phyloP scores from a whole-genome alignment of 2,113 vertebrate species.

The Xenopus laevis region DNA sequence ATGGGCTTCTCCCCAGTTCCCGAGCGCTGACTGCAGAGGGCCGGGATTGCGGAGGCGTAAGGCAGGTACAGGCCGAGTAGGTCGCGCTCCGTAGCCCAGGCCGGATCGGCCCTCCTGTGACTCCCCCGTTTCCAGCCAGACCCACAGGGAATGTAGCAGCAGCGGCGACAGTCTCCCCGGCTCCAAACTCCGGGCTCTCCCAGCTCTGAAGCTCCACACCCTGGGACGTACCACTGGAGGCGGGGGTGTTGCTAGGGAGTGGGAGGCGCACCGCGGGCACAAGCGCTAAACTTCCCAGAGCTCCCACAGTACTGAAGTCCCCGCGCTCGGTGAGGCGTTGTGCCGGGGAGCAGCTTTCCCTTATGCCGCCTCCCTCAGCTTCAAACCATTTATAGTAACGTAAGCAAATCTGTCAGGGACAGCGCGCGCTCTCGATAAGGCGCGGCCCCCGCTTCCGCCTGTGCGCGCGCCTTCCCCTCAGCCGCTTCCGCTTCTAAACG shows the following conservation, averaged over 20 bases:
- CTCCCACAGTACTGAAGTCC: neutral
- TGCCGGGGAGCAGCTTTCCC: neutral
- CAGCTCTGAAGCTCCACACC: slow-evolving; percentile 34
- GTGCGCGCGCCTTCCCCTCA: slow-evolving; percentile 5
- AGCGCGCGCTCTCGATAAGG: slow-evolving; percentile 26
- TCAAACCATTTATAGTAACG: slow-evolving; percentile 79
- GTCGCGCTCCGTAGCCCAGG: too few relatives aligned
- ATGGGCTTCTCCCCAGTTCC: neutral
- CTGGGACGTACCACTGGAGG: slow-evolving; percentile 33
- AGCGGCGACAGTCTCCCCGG: slow-evolving; percentile 9
- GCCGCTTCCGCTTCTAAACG: slow-evolving; percentile 36
- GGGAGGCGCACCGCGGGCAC: slow-evolving; percentile 3
- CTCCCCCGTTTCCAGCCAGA: neutral
- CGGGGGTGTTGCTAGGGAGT: neutral
- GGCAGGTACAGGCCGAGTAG: neutral
- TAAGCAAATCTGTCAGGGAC: slow-evolving; percentile 60
- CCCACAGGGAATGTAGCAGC: too few relatives aligned
- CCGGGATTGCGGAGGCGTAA: neutral
- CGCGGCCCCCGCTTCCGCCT: neutral
- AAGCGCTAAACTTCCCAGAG: slow-evolving; percentile 23
- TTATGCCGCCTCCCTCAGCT: slow-evolving; percentile 57
- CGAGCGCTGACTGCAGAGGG: neutral
- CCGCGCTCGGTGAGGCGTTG: neutral
- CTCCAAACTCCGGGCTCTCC: slow-evolving; percentile 35
- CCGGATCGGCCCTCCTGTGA: neutral